Evolutionary conservation across 1,140 invertebrate species (phyloP).

Genomic region (Episyrphus balteatus): DNA sequence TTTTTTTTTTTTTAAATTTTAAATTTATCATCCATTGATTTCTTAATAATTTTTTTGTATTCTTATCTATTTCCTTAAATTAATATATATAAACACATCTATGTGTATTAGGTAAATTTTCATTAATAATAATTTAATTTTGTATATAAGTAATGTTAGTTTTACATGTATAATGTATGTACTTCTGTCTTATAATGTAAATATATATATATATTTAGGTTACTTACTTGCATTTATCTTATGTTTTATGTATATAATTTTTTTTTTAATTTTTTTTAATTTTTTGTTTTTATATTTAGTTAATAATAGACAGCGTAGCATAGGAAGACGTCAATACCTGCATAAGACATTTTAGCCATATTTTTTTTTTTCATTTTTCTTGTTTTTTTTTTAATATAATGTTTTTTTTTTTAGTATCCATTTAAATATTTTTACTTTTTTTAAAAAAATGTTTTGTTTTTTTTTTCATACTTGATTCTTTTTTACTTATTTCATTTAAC

Average conservation of each 20-base stretch:
- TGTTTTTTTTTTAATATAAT: background rate
- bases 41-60: no score
- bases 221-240: background rate
- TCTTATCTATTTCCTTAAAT: no score
- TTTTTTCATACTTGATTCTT: background rate
- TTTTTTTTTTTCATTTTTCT: background rate
- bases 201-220: background rate
- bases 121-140: no score
- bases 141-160: no score
- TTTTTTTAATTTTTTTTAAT: constrained; percentile 16
- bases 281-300: constrained; percentile 27
- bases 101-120: no score
- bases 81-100: no score
- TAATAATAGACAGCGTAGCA: constrained; percentile 40
- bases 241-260: constrained; percentile 13
- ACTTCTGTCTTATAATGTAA: background rate
- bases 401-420: constrained; percentile 18
- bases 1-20: no score
- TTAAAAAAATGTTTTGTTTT: constrained; percentile 10
- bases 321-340: constrained; percentile 40
- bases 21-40: no score
- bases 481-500: constrained; percentile 7
- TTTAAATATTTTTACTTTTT: constrained; percentile 3
- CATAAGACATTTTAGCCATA: constrained; percentile 38
- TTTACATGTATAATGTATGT: no score